Evolutionary conservation across 1,140 invertebrate genomes (phyloP), one percentile per base, ranked within the genome.

Genomic region (Cydia pomonella): DNA sequence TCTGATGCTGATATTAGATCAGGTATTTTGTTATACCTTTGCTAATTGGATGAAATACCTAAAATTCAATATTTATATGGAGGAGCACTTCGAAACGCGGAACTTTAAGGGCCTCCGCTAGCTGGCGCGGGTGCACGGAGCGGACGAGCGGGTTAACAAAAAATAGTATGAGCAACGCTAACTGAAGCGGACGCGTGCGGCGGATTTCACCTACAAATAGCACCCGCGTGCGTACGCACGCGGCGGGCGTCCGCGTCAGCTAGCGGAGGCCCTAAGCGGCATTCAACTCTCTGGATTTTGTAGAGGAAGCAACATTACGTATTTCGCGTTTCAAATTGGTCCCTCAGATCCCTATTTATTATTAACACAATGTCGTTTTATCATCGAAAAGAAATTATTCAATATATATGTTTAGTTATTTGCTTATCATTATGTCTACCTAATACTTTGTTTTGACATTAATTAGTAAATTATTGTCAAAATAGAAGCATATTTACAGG

Each of bases 391-490:
- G 2, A 41, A 72, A 72, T 21, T 50, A 27, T 47, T 50, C 41
- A 72, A 44, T 23, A 25, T 38, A 47, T 16, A 72, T 47, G 47
- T 50, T 50, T 72, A 38, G 41, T 27, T 50, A 38, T 69, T 27
- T 50, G 71, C 71, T 72, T 72, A 72, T 50, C 71, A 72, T 72
- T 50, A 72, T 72, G 69, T 33, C 69, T 72, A 72, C 44, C 44
- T 47, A 47, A 72, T 72, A 69, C 64, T 69, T 33, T 69, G 64
- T 41, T 69, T 72, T 72, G 44, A 72, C 44, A 72, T 72, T 50
- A 72, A 72, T 72, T 41, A 72, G 44, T 72, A 41, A 72, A 50
- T 72, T 72, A 72, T 50, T 72, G 71, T 50, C 71, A 72, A 47
- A 72, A 27, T 72, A 72, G 41, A 72, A 72, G 21, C 38, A 38